Evolutionary conservation across 2,113 vertebrate genomes (phyloP).

Genomic region (Spermophilus dauricus): DNA sequence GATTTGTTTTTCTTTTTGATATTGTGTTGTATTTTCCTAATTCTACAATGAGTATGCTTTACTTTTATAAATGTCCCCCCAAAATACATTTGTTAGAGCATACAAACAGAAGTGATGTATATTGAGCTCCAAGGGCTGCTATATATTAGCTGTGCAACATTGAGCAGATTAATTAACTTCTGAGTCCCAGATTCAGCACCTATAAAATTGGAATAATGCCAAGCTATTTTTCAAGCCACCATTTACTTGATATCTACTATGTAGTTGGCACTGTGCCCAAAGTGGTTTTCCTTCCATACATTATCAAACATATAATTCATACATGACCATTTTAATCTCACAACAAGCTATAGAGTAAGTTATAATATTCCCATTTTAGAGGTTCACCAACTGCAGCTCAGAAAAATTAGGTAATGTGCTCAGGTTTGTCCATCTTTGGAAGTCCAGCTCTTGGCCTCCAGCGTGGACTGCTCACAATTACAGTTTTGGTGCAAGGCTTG

Average conservation of each 20-base stretch:
- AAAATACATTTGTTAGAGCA: constrained; percentile 56
- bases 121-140: not conserved
- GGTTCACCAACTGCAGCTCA: not conserved
- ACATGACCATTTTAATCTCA: not conserved
- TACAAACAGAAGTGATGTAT: not conserved
- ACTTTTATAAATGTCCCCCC: constrained; percentile 47
- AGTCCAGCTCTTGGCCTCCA: not conserved
- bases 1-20: constrained; percentile 44
- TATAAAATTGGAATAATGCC: constrained; percentile 36
- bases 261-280: not conserved
- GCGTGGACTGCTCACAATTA: not conserved
- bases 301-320: not conserved
- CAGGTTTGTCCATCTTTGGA: not conserved
- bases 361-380: not conserved
- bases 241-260: not conserved
- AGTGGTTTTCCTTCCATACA: not conserved
- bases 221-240: constrained; percentile 44
- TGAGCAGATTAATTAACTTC: constrained; percentile 37
- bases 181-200: constrained; percentile 7
- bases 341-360: not conserved
- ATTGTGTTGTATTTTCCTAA: constrained; percentile 39
- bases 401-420: not conserved
- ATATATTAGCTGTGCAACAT: not conserved
- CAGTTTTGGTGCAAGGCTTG: not conserved
- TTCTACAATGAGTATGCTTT: constrained; percentile 40